Base-by-base conservation (phyloP, 2,888 invertebrate genomes). In the Ormyrus thymus region DNA sequence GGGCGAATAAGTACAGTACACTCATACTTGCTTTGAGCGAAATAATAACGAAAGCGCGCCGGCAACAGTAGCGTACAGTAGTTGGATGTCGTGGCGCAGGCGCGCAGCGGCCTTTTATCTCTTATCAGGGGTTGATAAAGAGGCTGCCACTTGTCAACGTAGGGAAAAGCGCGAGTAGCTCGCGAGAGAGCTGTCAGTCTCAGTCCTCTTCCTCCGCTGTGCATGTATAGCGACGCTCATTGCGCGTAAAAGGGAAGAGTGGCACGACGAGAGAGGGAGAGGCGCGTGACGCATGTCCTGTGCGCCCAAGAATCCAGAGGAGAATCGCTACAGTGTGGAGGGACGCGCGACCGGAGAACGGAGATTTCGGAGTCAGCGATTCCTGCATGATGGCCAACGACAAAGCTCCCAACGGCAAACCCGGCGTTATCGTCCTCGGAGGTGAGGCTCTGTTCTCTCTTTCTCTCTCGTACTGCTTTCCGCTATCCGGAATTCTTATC, bases 361-460 rank as follows among this genome's bases (percentile, higher is more conserved):
- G 48, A 9, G 51, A 58, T 43, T 45, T 53, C 29, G 29, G 11
- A 13, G 10, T 43, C n/a, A 45, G 45, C 56, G 48, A 66, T 65
- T 13, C 29, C 29, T 29, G 29, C 29, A 29, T 4, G 29, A 81
- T 81, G 81, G 80, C 80, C 9, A 80, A 80, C 76, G 70, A 75
- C 65, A 78, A 81, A 48, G 78, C 65, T 56, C 59, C 75, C n/a
- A 85, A 87, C 83, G 86, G 82, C 81, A 89, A 89, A 79, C 87
- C 89, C 58, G 84, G 85, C 77, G 87, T 87, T 62, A 86, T 89
- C 62, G 85, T 90, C 79, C 81, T 89, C 62, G 89, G 89, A 86
- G 89, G 89, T 89, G 82, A 86, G 76, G 71, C 5, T 9, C 13
- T 53, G 6, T 66, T 48, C 5, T 43, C 11, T 29, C 29, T 29